Conservation (phyloP, 2,797 vertebrate species). For the Salarias fasciatus region DNA sequence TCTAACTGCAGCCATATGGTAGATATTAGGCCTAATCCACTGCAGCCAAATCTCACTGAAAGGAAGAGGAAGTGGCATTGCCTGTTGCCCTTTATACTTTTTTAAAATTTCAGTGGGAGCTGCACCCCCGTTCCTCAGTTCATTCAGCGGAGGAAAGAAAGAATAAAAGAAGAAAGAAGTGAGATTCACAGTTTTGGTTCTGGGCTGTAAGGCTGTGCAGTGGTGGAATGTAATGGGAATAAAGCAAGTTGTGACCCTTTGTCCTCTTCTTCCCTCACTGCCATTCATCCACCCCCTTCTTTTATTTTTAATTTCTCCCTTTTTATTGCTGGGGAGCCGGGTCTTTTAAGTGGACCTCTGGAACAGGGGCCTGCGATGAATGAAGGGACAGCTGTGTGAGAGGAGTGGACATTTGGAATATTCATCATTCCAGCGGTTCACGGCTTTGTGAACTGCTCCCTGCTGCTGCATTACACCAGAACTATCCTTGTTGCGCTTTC, state of each 20-base stretch:
- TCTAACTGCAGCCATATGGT: conserved; percentile 79
- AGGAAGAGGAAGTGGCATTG: conserved; percentile 77
- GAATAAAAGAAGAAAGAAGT: conserved; percentile 26
- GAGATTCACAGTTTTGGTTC: conserved; percentile 37
- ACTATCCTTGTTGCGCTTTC: conserved; percentile 30
- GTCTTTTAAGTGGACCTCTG: conserved; percentile 78
- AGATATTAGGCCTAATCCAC: conserved; percentile 81
- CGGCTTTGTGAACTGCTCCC: conserved; percentile 53
- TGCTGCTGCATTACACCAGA: conserved; percentile 56
- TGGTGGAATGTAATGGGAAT: conserved; percentile 69
- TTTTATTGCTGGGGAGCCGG: conserved; percentile 76
- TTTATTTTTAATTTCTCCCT: conserved; percentile 76
- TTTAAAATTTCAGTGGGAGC: conserved; percentile 58
- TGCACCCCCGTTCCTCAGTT: conserved; percentile 37
- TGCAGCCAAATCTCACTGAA: conserved; percentile 60
- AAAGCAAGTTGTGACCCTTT: conserved; percentile 70
- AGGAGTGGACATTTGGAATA: conserved; percentile 79
- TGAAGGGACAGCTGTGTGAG: conserved; percentile 80
- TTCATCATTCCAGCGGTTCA: conserved; percentile 69
- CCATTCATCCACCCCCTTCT: conserved; percentile 67
- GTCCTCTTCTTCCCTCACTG: conserved; percentile 62
- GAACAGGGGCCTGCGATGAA: conserved; percentile 66
- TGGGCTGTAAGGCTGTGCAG: conserved; percentile 54
- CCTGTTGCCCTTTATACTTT: conserved; percentile 71
- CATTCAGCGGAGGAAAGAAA: conserved; percentile 5